Percentiles rank a stretch among this genome's conserved stretches.
Conservation (phyloP, 2,888 invertebrate species). For the Stenodera caucasica region DNA sequence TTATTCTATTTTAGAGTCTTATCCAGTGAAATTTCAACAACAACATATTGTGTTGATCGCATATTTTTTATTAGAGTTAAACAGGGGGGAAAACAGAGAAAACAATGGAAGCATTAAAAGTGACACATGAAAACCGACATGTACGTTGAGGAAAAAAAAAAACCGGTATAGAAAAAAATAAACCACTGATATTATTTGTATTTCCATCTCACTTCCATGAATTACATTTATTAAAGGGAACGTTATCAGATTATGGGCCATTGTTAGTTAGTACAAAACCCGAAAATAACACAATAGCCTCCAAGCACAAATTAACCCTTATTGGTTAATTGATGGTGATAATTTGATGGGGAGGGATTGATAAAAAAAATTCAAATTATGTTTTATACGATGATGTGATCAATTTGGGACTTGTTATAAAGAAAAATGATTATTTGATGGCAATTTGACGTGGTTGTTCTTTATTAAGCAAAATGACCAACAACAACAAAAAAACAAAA, state of each 20-base stretch:
- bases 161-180: too few relatives aligned
- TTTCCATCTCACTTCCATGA: neutral
- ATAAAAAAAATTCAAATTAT: too few relatives aligned
- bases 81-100: neutral
- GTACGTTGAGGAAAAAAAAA: neutral
- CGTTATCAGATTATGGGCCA: neutral
- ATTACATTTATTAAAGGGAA: neutral
- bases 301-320: slow-evolving; percentile 1
- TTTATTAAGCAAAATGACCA: too few relatives aligned
- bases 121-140: slow-evolving; percentile 1
- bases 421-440: neutral
- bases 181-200: neutral
- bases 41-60: neutral
- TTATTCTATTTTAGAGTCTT: too few relatives aligned
- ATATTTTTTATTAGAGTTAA: neutral
- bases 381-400: too few relatives aligned
- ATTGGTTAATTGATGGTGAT: neutral
- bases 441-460: neutral
- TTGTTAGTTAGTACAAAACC: neutral
- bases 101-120: slow-evolving; percentile 5
- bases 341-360: too few relatives aligned
- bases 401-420: too few relatives aligned
- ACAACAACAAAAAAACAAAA: too few relatives aligned
- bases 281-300: neutral
- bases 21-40: slow-evolving; percentile 1